These are phyloP conservation scores for Cylindroiulus punctatus DNA, from an alignment of 2,888 invertebrate species.

Conservation along the genomic window DNA sequence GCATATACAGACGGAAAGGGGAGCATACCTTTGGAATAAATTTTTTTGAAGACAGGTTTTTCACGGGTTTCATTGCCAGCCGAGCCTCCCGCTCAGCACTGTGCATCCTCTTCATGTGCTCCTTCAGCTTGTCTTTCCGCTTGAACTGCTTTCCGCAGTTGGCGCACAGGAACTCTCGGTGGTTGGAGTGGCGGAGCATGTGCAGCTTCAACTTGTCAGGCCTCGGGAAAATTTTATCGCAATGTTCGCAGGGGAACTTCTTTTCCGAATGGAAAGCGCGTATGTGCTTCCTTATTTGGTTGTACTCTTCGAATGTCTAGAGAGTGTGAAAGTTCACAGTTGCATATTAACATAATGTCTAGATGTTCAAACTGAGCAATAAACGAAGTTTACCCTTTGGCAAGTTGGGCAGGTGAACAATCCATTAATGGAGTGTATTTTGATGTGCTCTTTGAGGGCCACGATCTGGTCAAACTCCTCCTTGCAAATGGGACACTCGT, in stretches of 20 bases:
- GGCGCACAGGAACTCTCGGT: slow-evolving; percentile 78
- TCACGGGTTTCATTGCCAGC: slow-evolving; percentile 61
- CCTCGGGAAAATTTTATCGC: slow-evolving; percentile 76
- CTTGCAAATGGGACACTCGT: slow-evolving; percentile 79
- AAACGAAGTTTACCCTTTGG: slow-evolving; percentile 68
- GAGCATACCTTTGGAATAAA: slow-evolving; percentile 70
- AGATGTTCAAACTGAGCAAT: not conserved
- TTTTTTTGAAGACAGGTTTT: slow-evolving; percentile 67
- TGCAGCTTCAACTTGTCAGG: slow-evolving; percentile 79
- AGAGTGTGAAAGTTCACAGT: too few species aligned
- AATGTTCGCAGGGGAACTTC: slow-evolving; percentile 75
- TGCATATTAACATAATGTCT: too few species aligned
- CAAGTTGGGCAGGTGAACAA: slow-evolving; percentile 77
- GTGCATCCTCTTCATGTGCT: slow-evolving; percentile 78
- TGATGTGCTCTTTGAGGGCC: slow-evolving; percentile 75
- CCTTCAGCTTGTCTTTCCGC: slow-evolving; percentile 78
- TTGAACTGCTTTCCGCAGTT: slow-evolving; percentile 82
- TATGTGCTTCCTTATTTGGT: slow-evolving; percentile 78
- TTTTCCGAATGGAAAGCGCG: slow-evolving; percentile 77
- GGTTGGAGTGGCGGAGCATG: slow-evolving; percentile 74
- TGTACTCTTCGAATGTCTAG: slow-evolving; percentile 75
- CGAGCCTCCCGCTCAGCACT: slow-evolving; percentile 67
- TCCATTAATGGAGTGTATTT: slow-evolving; percentile 74
- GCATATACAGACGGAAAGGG: not conserved
- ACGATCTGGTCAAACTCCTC: slow-evolving; percentile 75